Conservation (phyloP, 2,113 vertebrate genomes). For the Phylloscopus trochiloides region DNA sequence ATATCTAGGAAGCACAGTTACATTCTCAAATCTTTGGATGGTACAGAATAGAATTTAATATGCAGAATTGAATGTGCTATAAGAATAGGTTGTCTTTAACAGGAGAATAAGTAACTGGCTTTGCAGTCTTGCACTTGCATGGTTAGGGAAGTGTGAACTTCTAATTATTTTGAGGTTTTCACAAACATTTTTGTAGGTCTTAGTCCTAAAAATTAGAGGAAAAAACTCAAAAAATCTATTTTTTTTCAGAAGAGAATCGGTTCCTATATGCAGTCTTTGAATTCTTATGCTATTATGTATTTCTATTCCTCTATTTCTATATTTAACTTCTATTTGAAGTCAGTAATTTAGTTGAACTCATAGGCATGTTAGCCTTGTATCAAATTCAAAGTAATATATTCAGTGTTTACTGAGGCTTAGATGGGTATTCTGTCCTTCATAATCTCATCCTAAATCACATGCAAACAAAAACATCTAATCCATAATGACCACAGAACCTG, state of each 20-base stretch:
- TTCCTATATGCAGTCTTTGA: background rate
- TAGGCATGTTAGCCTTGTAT: background rate
- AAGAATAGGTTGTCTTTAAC: background rate
- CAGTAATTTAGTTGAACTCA: background rate
- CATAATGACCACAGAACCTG: background rate
- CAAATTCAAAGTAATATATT: background rate
- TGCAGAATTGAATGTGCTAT: background rate
- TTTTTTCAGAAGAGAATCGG: background rate
- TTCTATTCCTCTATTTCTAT: background rate
- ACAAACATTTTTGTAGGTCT: background rate
- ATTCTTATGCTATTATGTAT: background rate
- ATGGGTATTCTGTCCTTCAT: background rate
- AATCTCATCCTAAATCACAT: background rate
- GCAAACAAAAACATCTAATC: background rate
- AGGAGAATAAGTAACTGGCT: background rate
- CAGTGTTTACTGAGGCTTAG: background rate
- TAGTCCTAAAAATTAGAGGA: background rate
- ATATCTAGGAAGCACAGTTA: background rate
- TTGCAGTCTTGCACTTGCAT: background rate
- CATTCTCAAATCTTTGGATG: background rate
- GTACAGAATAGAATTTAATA: background rate
- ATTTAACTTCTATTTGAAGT: background rate
- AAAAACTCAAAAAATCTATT: rapidly evolving
- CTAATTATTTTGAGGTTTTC: background rate
- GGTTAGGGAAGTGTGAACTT: background rate